Base-by-base conservation (phyloP, 2,888 invertebrate species). In the Dynastes hyllus region DNA sequence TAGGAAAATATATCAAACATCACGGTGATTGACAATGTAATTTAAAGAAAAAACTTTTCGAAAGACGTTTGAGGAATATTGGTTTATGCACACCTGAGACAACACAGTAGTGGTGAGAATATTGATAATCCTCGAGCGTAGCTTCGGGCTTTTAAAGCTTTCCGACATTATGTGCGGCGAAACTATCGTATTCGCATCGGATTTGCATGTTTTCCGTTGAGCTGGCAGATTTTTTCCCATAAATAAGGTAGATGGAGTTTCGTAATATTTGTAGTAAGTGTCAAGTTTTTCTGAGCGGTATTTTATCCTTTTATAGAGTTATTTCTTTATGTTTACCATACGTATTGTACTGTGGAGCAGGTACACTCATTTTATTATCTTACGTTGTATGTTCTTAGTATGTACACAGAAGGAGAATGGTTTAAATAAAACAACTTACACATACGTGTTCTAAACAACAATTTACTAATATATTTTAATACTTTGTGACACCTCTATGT, bases 51-150 rank as follows among this genome's bases (percentile, higher is more conserved):
- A 75, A 75, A 71, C 61, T 75, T 75, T 75, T 40, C 73, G 73
- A 61, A 63, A 75, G 73, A 75, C 73, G 73, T 61, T 75, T 75
- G 61, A 63, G 45, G 73, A 75, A 75, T 75, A 75, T 75, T 75
- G 73, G 73, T 75, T 75, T 61, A 75, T 61, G 73, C 73, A 75
- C 73, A 75, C 73, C 73, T 75, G 73, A 75, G 73, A 58, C 73
- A 73, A 75, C 73, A 29, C 40, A 61, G 61, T 75, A 75, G 73
- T 75, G 73, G 73, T 75, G 55, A 40, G 66, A 78, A 78, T 78
- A 78, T 78, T 73, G 78, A 73, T 78, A 78, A 78, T 78, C 73
- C 67, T 27, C 11, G 27, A 22, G 55, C 73, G 71, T 78, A 75
- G 73, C 65, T 75, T 45, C 45, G 37, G 55, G 78, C 65, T 55